These are phyloP conservation scores for Corydoras sp. DNA, from an alignment of 2,113 vertebrate species.

Conservation along the genomic window DNA sequence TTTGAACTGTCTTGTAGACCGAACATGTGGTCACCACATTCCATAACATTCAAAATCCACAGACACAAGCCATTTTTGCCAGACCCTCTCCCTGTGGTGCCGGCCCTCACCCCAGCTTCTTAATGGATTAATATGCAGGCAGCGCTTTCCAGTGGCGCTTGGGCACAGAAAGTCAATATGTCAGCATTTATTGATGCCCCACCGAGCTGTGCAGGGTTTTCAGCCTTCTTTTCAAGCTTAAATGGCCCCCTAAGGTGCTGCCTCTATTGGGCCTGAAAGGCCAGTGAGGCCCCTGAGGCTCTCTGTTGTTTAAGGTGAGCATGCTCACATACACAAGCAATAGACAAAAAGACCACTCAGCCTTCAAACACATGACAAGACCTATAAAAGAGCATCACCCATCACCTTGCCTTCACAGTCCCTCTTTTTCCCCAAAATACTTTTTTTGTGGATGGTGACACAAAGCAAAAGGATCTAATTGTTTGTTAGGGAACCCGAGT, in stretches of 20 bases:
- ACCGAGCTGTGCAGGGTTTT: slow-evolving; percentile 66
- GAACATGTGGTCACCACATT: no score
- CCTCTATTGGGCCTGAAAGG: slow-evolving; percentile 49
- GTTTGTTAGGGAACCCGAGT: slow-evolving; percentile 54
- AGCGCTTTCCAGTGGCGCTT: slow-evolving; percentile 68
- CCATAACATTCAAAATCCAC: no score
- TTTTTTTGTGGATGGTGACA: slow-evolving; percentile 32
- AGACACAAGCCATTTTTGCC: no score
- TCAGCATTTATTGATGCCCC: slow-evolving; percentile 79
- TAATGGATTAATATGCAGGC: slow-evolving; percentile 74
- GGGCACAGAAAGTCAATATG: slow-evolving; percentile 71
- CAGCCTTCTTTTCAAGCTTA: slow-evolving; percentile 70
- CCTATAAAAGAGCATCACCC: slow-evolving; percentile 51
- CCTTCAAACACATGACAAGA: slow-evolving; percentile 53
- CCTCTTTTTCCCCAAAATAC: slow-evolving; percentile 35
- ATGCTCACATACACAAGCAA: slow-evolving; percentile 54
- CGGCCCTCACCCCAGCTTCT: slow-evolving; percentile 55
- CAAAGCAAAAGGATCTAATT: slow-evolving; percentile 50
- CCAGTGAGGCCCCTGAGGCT: slow-evolving; percentile 56
- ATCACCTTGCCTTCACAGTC: slow-evolving; percentile 47
- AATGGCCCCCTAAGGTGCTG: slow-evolving; percentile 74
- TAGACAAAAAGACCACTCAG: slow-evolving; percentile 51
- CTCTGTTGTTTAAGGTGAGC: slow-evolving; percentile 78
- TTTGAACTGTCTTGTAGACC: slow-evolving; percentile 18
- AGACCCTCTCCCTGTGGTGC: slow-evolving; percentile 54